Conservation (phyloP, 2,113 vertebrate species). For the Campylomormyrus numenius region DNA sequence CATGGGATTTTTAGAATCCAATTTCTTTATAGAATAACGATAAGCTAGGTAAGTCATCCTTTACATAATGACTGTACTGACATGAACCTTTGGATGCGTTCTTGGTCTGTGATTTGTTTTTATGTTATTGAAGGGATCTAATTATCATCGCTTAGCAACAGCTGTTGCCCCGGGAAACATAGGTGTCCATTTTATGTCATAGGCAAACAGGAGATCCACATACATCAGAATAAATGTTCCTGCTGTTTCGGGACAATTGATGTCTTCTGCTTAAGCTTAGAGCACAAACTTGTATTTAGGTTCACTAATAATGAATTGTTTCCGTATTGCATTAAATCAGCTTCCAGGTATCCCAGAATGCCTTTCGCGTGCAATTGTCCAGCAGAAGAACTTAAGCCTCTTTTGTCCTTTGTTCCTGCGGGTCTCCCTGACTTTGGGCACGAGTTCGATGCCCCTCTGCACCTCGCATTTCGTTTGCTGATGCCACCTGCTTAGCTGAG, state of each 20-base stretch:
- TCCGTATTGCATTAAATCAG: background rate
- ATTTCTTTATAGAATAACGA: background rate
- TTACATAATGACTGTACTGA: background rate
- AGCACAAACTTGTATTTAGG: background rate
- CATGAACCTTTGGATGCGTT: background rate
- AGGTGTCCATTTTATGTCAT: background rate
- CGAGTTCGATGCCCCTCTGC: background rate
- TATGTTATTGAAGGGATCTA: background rate
- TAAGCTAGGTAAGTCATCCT: background rate
- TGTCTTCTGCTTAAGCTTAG: background rate
- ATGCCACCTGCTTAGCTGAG: background rate
- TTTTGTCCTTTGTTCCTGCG: background rate
- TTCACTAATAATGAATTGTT: background rate
- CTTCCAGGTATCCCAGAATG: background rate
- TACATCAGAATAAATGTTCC: background rate
- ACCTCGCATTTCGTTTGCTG: background rate
- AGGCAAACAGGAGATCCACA: background rate
- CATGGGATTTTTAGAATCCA: background rate
- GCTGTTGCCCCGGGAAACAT: constrained; percentile 51
- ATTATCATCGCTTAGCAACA: constrained; percentile 45
- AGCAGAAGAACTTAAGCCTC: background rate
- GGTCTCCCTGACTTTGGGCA: background rate
- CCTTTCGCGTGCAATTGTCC: background rate
- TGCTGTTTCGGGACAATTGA: background rate
- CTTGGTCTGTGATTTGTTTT: background rate